Percentiles rank a stretch among this genome's conserved stretches.
Conservation (phyloP, 2,797 vertebrate species). For the Pipistrellus pipistrellus region DNA sequence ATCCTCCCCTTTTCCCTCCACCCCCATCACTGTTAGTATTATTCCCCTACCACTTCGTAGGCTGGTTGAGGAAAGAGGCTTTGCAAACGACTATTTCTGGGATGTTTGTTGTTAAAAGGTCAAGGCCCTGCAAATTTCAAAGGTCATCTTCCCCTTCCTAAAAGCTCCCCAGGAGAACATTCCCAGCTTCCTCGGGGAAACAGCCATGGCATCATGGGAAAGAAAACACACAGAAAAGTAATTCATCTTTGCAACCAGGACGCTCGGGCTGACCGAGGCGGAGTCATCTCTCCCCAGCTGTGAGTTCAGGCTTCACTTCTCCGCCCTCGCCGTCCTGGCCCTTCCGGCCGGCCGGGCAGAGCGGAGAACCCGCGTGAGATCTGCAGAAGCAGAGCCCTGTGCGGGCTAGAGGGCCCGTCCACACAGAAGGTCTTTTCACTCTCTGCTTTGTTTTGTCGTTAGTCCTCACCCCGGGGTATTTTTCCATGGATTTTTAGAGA, state of each 20-base stretch:
- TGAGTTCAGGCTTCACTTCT: not conserved
- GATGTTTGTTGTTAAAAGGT: not conserved
- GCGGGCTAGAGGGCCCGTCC: not conserved
- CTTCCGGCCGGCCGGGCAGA: not conserved
- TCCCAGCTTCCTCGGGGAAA: not conserved
- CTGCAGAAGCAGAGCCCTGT: not conserved
- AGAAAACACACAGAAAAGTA: not conserved
- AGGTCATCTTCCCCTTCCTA: slow-evolving; percentile 40
- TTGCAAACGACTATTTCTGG: not conserved
- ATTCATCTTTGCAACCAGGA: not conserved
- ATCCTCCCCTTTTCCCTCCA: too few relatives aligned
- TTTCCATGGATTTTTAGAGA: too few relatives aligned
- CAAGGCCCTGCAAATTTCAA: not conserved
- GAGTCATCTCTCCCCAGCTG: not conserved
- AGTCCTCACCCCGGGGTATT: too few relatives aligned
- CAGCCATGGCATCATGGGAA: not conserved
- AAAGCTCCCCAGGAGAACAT: not conserved
- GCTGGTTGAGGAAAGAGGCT: not conserved
- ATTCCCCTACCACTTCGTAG: not conserved
- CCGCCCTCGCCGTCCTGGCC: not conserved
- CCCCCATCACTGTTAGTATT: not conserved
- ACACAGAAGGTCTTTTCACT: not conserved
- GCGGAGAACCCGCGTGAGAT: not conserved
- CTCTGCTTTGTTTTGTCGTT: too few relatives aligned
- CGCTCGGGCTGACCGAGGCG: not conserved